Evolutionary conservation across 2,113 vertebrate genomes (phyloP).

Genomic region (Morone chrysops): DNA sequence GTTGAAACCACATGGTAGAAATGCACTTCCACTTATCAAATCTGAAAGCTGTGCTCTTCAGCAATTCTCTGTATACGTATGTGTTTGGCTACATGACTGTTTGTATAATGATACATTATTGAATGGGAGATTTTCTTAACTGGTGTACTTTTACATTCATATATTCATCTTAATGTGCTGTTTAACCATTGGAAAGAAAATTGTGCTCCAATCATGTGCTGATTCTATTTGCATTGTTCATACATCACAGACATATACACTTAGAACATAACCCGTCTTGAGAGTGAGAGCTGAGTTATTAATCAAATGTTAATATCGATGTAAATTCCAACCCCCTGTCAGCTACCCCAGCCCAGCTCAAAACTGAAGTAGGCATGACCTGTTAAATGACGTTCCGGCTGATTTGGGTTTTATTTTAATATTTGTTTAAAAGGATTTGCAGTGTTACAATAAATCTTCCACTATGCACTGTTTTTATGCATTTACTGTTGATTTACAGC

Average conservation of each 20-base stretch:
- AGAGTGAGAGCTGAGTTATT: slow-evolving; percentile 67
- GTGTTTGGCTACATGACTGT: slow-evolving; percentile 37
- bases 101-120: slow-evolving; percentile 49
- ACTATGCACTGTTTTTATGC: slow-evolving; percentile 79
- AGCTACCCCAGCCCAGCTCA: slow-evolving; percentile 49
- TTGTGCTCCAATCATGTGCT: slow-evolving; percentile 38
- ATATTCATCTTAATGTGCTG: slow-evolving; percentile 42
- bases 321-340: slow-evolving; percentile 77
- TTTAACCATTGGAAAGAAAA: slow-evolving; percentile 47
- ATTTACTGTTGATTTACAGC: slow-evolving; percentile 85
- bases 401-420: slow-evolving; percentile 84
- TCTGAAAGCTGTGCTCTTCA: slow-evolving; percentile 63
- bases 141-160: slow-evolving; percentile 41
- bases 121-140: slow-evolving; percentile 49
- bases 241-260: slow-evolving; percentile 60
- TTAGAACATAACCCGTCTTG: slow-evolving; percentile 51
- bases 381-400: slow-evolving; percentile 67
- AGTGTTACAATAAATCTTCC: slow-evolving; percentile 80
- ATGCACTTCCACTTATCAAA: slow-evolving; percentile 73
- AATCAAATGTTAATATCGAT: slow-evolving; percentile 80
- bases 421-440: slow-evolving; percentile 85
- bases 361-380: slow-evolving; percentile 62
- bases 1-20: slow-evolving; percentile 75
- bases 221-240: slow-evolving; percentile 65
- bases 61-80: slow-evolving; percentile 33